phyloP scores from a whole-genome alignment of 2,888 invertebrate genomes.

The Stenchaetothrips biformis region DNA sequence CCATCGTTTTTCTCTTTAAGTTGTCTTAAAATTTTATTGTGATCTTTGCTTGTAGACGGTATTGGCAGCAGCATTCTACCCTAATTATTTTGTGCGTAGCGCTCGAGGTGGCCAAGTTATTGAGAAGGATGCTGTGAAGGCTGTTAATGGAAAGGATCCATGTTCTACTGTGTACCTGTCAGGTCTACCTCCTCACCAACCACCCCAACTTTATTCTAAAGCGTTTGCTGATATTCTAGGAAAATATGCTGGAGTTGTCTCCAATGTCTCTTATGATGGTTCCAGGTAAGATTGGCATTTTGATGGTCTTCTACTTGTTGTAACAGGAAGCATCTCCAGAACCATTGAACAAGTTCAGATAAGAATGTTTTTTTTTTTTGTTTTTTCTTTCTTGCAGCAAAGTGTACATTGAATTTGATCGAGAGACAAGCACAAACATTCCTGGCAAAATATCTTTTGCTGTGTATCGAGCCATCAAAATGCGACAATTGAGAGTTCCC shows the following conservation, averaged over 20 bases:
- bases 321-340: slow-evolving; percentile 38
- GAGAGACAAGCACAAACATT: slow-evolving; percentile 39
- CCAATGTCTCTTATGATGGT: slow-evolving; percentile 50
- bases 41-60: slow-evolving; percentile 58
- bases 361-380: slow-evolving; percentile 43
- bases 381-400: slow-evolving; percentile 57
- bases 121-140: slow-evolving; percentile 61
- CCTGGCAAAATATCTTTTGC: slow-evolving; percentile 60
- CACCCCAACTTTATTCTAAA: slow-evolving; percentile 63
- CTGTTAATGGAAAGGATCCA: slow-evolving; percentile 69
- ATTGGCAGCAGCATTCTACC: slow-evolving; percentile 88
- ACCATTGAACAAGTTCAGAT: slow-evolving; percentile 15
- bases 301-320: slow-evolving; percentile 26
- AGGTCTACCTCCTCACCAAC: slow-evolving; percentile 55
- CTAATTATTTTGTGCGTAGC: slow-evolving; percentile 73
- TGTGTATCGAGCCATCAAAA: slow-evolving; percentile 71
- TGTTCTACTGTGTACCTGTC: slow-evolving; percentile 64
- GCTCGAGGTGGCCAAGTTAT: slow-evolving; percentile 52
- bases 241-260: slow-evolving; percentile 50
- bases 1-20: not conserved
- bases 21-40: slow-evolving; percentile 21
- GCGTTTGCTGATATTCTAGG: slow-evolving; percentile 58
- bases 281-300: slow-evolving; percentile 48
- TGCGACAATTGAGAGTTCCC: slow-evolving; percentile 55
- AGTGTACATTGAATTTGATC: slow-evolving; percentile 60